A percentile compares a stretch with the other conserved stretches of the same genome.
Evolutionary conservation across 2,888 invertebrate species (phyloP).

Genomic region (Lepidochrysops patricia): DNA sequence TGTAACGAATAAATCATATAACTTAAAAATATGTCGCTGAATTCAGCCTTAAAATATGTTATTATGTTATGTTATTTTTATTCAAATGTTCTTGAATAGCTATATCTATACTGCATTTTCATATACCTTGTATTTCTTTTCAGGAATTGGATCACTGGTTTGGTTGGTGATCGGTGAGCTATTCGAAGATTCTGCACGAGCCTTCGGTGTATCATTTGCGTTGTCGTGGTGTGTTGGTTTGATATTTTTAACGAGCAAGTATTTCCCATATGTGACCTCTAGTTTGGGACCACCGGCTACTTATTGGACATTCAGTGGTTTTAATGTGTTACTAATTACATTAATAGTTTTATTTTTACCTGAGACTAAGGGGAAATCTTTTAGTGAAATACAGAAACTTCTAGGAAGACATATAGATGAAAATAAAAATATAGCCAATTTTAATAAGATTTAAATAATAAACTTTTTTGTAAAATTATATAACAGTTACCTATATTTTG

Average conservation of each 20-base stretch:
- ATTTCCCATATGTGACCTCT: slow-evolving; percentile 23
- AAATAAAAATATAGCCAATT: neutral
- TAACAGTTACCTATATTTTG: no score
- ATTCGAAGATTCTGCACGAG: slow-evolving; percentile 29
- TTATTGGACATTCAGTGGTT: slow-evolving; percentile 26
- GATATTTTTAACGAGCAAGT: slow-evolving; percentile 27
- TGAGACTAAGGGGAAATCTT: slow-evolving; percentile 30
- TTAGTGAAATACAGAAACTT: slow-evolving; percentile 27
- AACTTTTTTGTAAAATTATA: no score
- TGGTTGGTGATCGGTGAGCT: slow-evolving; percentile 28
- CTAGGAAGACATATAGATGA: slow-evolving; percentile 14
- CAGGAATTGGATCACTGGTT: slow-evolving; percentile 25
- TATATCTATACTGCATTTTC: no score
- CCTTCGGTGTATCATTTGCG: slow-evolving; percentile 25
- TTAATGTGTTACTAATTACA: slow-evolving; percentile 20
- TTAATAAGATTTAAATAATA: neutral
- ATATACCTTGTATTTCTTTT: neutral
- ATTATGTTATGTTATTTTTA: no score
- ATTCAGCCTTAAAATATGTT: no score
- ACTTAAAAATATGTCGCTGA: no score
- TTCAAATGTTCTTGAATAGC: no score
- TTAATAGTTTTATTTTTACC: slow-evolving; percentile 27
- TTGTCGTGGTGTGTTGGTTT: slow-evolving; percentile 17
- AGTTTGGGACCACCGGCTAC: slow-evolving; percentile 26
- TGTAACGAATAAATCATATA: no score